Conservation (phyloP, 2,113 vertebrate species). For the Grammomys surdaster region DNA sequence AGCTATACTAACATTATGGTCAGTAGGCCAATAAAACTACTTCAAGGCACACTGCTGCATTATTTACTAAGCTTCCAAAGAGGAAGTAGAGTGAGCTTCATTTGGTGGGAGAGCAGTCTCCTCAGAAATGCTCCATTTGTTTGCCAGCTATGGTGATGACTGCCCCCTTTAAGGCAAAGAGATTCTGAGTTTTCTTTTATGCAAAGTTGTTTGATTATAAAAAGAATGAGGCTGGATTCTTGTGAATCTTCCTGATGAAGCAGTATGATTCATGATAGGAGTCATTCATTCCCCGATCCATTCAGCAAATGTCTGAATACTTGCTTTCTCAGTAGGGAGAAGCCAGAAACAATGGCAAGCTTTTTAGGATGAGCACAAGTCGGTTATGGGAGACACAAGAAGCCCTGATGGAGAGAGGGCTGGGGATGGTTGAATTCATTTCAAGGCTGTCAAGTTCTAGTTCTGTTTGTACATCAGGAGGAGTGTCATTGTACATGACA, state of each 20-base stretch:
- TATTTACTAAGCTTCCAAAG: slow-evolving; percentile 49
- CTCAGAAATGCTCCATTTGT: slow-evolving; percentile 35
- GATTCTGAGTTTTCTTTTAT: slow-evolving; percentile 64
- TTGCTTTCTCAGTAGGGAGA: slow-evolving; percentile 64
- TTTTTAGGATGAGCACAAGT: slow-evolving; percentile 27
- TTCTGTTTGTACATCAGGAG: neutral
- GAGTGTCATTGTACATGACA: neutral
- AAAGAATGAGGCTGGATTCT: slow-evolving; percentile 68
- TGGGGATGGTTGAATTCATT: slow-evolving; percentile 1
- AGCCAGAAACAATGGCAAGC: slow-evolving; percentile 29
- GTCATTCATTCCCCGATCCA: slow-evolving; percentile 69
- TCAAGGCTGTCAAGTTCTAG: slow-evolving; percentile 1
- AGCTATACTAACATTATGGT: neutral
- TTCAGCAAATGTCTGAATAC: slow-evolving; percentile 61
- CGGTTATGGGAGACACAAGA: neutral
- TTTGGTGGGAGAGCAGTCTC: slow-evolving; percentile 21
- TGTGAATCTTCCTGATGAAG: slow-evolving; percentile 71
- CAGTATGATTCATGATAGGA: slow-evolving; percentile 67
- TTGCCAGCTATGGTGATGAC: slow-evolving; percentile 18
- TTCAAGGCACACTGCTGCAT: neutral
- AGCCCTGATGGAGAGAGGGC: neutral
- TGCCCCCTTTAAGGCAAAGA: slow-evolving; percentile 66
- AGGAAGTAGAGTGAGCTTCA: slow-evolving; percentile 44
- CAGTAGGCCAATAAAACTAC: slow-evolving; percentile 57
- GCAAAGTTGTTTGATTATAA: slow-evolving; percentile 67